Base-by-base conservation (phyloP, 1,140 invertebrate species). In the Eufriesea mexicana region DNA sequence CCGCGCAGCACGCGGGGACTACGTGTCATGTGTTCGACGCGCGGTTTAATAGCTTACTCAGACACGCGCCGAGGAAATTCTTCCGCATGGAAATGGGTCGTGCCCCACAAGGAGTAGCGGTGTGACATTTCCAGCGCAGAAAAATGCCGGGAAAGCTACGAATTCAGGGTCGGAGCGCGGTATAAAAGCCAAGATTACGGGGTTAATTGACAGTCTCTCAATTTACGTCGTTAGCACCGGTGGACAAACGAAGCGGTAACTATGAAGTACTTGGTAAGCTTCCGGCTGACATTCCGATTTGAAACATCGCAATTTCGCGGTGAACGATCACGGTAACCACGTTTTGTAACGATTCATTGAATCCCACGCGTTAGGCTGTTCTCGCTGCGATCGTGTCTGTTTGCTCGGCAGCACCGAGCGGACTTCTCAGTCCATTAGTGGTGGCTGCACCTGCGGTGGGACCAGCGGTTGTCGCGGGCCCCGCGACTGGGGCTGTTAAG, bases 401-500 rank as follows among this genome's bases (percentile, higher is more conserved):
- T 35, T 81, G 54, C 64, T 70, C 55, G 4, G 83, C 79, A 8
- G 83, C 83, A 0, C 83, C 83, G 6, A 84, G 83, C 28, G 35
- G 16, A 28, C 0, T 84, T 9, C 42, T 83, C 6, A 90, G 92
- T 23, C 93, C 92, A 61, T 91, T 16, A 91, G 90, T 35, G 86
- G 79, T 12, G 47, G 84, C 12, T 83, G 79, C 45, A 57, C 89
- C 85, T 10, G 93, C 92, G n/a, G 77, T 90, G 0, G 93, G 93
- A 70, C 84, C 92, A 9, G 74, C 90, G 0, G 88, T 89, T 54
- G 79, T 94, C 7, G 84, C 91, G 45, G 93, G 93, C 0, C 84
- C 92, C 1, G 90, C 90, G 0, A 88, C 91, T 66, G 92, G 92
- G 70, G 89, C 90, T 4, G 91, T 89, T 0, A 89, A 89, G 35